These are phyloP conservation scores for Cottoperca gobio DNA, from an alignment of 2,797 vertebrate species.

Conservation along the genomic window DNA sequence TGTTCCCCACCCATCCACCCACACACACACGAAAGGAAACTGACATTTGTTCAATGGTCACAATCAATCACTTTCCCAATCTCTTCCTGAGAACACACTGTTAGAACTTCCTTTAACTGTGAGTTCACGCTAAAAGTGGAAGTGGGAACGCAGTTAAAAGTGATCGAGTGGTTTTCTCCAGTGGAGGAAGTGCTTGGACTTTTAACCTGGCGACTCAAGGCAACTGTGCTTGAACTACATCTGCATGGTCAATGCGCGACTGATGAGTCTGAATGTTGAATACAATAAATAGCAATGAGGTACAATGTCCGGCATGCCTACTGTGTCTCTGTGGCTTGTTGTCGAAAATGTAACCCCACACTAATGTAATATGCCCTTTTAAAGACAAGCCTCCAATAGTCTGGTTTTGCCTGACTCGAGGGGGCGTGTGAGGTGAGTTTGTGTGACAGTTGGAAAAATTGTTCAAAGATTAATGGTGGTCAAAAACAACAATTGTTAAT, in stretches of 20 bases:
- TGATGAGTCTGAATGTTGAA: not conserved
- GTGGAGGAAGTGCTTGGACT: conserved; percentile 30
- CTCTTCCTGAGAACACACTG: conserved; percentile 30
- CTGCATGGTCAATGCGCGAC: not conserved
- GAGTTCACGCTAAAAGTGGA: conserved; percentile 19
- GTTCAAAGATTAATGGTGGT: conserved; percentile 36
- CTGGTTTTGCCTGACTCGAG: not conserved
- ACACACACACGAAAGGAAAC: too few species aligned
- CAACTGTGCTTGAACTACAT: not conserved
- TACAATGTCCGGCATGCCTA: not conserved
- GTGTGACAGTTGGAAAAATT: conserved; percentile 4
- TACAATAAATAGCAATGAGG: not conserved
- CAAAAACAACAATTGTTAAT: conserved; percentile 42
- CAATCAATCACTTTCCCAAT: conserved; percentile 26
- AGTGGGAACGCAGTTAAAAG: not conserved
- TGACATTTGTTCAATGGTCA: not conserved
- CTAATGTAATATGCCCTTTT: not conserved
- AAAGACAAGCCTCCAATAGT: not conserved
- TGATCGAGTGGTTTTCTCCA: not conserved
- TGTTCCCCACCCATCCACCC: too few species aligned
- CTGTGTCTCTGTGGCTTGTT: not conserved
- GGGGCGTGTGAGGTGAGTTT: not conserved
- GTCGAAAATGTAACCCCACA: not conserved
- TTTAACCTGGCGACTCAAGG: conserved; percentile 16
- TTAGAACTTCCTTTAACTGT: conserved; percentile 24